Evolutionary conservation across 2,113 vertebrate species (phyloP).

Genomic region (Notiomystis cincta): DNA sequence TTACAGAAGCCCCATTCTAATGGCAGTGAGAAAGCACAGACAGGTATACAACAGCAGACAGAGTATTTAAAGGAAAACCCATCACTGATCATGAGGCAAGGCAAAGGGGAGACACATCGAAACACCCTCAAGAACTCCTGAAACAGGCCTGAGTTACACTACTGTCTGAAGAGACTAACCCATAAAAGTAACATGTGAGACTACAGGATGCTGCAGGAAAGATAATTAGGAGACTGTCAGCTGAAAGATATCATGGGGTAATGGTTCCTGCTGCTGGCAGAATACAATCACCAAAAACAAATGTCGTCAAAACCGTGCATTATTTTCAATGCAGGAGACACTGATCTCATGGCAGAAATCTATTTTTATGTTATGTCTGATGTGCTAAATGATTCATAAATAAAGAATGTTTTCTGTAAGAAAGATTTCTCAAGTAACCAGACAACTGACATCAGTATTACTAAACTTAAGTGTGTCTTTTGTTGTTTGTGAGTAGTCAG

Average conservation of each 20-base stretch:
- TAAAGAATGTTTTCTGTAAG: not conserved
- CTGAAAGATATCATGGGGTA: conserved; percentile 9
- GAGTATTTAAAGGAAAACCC: not conserved
- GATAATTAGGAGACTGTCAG: conserved; percentile 41
- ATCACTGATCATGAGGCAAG: not conserved
- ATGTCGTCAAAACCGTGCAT: not conserved
- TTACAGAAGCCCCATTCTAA: not conserved
- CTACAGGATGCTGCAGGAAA: not conserved
- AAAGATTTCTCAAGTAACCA: not conserved
- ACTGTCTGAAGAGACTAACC: not conserved
- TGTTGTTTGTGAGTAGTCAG: not conserved
- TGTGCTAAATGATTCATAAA: conserved; percentile 15
- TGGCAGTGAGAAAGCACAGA: not conserved
- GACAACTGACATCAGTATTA: not conserved
- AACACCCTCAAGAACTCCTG: not conserved
- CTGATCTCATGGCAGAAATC: not conserved
- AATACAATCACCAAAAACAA: not conserved
- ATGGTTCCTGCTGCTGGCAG: not conserved
- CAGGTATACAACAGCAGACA: not conserved
- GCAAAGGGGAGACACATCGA: not conserved
- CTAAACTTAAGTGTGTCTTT: not conserved
- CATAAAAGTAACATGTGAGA: not conserved
- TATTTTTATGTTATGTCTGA: not conserved
- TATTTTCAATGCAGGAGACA: not conserved
- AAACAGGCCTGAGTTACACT: not conserved